These are phyloP conservation scores for Glaucomys volans DNA, from an alignment of 2,113 vertebrate genomes.

Conservation along the genomic window DNA sequence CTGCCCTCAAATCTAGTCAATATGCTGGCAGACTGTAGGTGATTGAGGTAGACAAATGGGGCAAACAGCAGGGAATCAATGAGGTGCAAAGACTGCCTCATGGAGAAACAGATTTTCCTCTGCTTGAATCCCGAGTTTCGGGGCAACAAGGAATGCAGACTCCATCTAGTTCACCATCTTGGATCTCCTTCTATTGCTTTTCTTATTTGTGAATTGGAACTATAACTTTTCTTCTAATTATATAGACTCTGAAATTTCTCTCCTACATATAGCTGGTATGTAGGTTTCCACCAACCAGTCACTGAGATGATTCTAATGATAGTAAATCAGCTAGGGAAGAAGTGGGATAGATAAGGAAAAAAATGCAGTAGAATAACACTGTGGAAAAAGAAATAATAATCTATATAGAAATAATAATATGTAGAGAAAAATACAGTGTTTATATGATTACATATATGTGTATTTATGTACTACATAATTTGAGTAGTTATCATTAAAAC, in stretches of 20 bases:
- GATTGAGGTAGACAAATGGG: no score
- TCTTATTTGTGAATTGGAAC: not conserved
- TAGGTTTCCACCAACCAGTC: not conserved
- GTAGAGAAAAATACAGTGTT: not conserved
- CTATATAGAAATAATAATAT: no score
- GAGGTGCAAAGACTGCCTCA: no score
- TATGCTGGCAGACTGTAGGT: no score
- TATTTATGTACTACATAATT: no score
- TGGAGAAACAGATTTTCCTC: no score
- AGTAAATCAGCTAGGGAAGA: not conserved
- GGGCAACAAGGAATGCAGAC: no score
- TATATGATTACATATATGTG: not conserved
- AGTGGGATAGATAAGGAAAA: not conserved
- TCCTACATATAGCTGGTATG: not conserved
- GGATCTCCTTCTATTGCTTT: not conserved
- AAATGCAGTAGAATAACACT: not conserved
- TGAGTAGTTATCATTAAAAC: no score
- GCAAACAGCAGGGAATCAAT: no score
- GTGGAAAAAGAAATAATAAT: not conserved
- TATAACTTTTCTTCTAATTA: not conserved
- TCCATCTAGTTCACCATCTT: no score
- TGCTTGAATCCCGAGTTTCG: no score
- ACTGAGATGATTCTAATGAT: not conserved
- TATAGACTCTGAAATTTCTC: not conserved
- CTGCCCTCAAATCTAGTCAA: no score